phyloP scores from a whole-genome alignment of 2,113 vertebrate genomes.

The Patagioenas fasciata region DNA sequence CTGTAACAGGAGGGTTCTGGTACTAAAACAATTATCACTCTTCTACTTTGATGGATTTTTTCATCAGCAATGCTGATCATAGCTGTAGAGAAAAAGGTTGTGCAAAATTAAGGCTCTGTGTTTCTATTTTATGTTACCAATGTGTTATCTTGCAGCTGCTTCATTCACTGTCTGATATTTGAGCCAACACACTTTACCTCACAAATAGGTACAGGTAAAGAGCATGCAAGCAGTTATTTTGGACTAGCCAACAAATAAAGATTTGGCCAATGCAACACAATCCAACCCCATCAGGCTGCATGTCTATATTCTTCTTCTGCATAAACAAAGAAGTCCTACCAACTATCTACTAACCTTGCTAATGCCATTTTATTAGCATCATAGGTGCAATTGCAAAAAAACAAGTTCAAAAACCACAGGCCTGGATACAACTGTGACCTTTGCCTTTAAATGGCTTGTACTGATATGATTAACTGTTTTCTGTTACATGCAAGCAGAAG shows the following conservation, averaged over 20 bases:
- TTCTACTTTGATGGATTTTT: slow-evolving; percentile 83
- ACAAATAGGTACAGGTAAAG: neutral
- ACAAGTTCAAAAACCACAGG: neutral
- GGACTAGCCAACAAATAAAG: neutral
- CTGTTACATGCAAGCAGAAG: neutral
- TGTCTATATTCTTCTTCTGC: neutral
- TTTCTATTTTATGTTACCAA: neutral
- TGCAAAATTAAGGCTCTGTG: neutral
- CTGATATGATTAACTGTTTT: neutral
- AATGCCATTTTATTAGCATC: neutral
- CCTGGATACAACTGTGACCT: neutral
- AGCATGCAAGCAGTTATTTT: neutral
- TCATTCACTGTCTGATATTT: neutral
- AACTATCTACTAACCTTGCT: neutral
- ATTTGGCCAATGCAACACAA: neutral
- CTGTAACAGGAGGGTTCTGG: slow-evolving; percentile 55
- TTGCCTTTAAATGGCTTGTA: neutral
- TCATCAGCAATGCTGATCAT: slow-evolving; percentile 66
- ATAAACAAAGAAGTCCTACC: neutral
- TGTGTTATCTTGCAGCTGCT: neutral
- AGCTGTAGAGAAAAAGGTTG: slow-evolving; percentile 61
- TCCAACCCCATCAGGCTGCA: neutral
- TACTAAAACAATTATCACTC: slow-evolving; percentile 84
- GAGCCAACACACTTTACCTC: neutral
- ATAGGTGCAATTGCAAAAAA: neutral